phyloP scores from a whole-genome alignment of 1,140 invertebrate species.

The Steinernema feltiae region DNA sequence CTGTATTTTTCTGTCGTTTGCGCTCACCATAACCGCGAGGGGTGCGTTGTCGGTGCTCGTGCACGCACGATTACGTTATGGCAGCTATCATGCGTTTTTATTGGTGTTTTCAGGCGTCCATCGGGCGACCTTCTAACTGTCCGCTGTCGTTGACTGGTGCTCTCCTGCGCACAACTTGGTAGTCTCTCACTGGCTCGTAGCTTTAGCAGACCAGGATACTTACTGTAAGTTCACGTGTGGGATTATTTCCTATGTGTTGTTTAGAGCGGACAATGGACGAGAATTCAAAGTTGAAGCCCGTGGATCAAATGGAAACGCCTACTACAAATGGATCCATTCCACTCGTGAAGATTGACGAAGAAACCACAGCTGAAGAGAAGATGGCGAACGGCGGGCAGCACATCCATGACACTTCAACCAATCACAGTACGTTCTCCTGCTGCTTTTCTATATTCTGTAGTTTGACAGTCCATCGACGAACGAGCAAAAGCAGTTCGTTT shows the following conservation, averaged over 20 bases:
- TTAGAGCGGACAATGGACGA: background rate
- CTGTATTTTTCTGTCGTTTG: background rate
- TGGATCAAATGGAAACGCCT: no score
- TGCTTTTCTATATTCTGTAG: no score
- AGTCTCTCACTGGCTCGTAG: no score
- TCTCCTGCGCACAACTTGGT: background rate
- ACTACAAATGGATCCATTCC: background rate
- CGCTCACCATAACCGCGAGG: background rate
- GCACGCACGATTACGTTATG: background rate
- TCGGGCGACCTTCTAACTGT: background rate
- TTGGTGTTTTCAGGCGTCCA: constrained; percentile 1
- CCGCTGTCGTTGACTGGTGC: background rate
- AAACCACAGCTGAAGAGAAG: background rate
- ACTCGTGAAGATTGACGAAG: background rate
- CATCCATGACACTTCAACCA: background rate
- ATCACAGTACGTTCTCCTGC: background rate
- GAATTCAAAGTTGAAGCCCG: background rate
- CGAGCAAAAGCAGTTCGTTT: background rate
- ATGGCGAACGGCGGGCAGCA: background rate
- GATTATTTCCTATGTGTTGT: no score
- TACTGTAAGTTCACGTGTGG: no score
- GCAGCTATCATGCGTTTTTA: no score
- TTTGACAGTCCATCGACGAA: background rate
- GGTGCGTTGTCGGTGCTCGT: background rate
- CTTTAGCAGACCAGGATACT: background rate